Evolutionary conservation across 2,113 vertebrate genomes (phyloP), one percentile per base, ranked within the genome.

Genomic region (Trochalopteron elliotii): DNA sequence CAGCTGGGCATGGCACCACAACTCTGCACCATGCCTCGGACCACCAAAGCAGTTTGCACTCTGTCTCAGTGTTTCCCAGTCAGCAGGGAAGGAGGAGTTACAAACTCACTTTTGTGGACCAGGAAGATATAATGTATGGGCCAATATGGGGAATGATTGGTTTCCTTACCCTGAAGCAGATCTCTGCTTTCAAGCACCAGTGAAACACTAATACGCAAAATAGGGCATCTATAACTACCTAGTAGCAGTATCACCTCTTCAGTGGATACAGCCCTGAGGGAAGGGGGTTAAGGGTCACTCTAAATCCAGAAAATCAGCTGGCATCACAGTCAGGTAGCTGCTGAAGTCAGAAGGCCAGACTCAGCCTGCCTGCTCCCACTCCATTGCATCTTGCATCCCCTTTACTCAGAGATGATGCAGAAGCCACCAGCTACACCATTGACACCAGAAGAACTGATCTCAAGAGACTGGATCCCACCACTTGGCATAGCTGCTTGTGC

Each of bases 401-500:
- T 49, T 78, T 33, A 40, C 22, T 87, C 50, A 42, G 59, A 68
- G n/a, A 37, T 12, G 7, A 22, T 18, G 39, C 15, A 24, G 28
- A 15, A 91, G 52, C 22, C 42, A 57, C 28, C 56, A 63, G 39
- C 20, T 71, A 30, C 12, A 23, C 21, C 10, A 42, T 37, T 49
- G 53, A 42, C 19, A 37, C 28, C 9, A 30, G 33, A 68, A 24
- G 15, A 81, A 56, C 5, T 39, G 30, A 39, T 56, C 22, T 71
- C 55, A 49, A 42, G 27, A 69, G 69, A 16, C 31, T 76, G 44
- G 27, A 88, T 53, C 35, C 40, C 59, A 61, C 8, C 45, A 60
- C 25, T 37, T 4, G 1, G 50, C 1, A 0, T 2, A 61, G 19
- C 24, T 68, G 22, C n/a, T 69, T 45, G 28, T 0, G 0, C n/a